Base-by-base conservation (phyloP, 2,797 vertebrate species). In the Capromys pilorides region DNA sequence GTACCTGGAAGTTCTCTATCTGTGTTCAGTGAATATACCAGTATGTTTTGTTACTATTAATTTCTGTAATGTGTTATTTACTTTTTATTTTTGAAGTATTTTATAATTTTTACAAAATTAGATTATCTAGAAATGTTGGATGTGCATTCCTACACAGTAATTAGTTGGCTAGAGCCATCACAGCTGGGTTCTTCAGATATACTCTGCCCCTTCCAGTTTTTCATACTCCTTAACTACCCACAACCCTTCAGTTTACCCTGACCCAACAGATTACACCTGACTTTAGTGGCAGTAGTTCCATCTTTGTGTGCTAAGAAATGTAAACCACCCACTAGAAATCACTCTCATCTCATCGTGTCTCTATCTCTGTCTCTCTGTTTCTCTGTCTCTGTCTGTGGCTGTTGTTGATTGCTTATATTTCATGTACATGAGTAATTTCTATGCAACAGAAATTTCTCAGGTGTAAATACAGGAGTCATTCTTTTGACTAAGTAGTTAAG, bases 201-300 rank as follows among this genome's bases (percentile, higher is more conserved):
- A 49, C 7, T 0, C 4, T 10, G 57, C 2, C 5, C n/a, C 62
- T 82, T 39, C 36, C 8, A 5, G 80, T n/a, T 54, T 26, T 3
- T n/a, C 24, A 28, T 0, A 39, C 14, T 51, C 22, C 39, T 73
- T 54, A 36, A 4, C 33, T 31, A 5, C 19, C 45, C 5, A 0
- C 28, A 64, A 1, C 6, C 36, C 39, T 2, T 18, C n/a, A 0
- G 26, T 28, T 85, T 57, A 22, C 28, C 39, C 19, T 3, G 2
- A 14, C 51, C 19, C 45, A 36, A 31, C 22, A 24, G 62, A 0
- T 28, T 39, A 16, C 33, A 2, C 26, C n/a, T 5, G 0, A 77
- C 78, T 84, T 64, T 57, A 36, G 14, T 22, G 33, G 61, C 11
- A 4, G 61, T 77, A 79, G 39, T 28, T 45, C 39, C 13, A 13